phyloP scores from a whole-genome alignment of 2,113 vertebrate species.

The Baryphthengus martii region DNA sequence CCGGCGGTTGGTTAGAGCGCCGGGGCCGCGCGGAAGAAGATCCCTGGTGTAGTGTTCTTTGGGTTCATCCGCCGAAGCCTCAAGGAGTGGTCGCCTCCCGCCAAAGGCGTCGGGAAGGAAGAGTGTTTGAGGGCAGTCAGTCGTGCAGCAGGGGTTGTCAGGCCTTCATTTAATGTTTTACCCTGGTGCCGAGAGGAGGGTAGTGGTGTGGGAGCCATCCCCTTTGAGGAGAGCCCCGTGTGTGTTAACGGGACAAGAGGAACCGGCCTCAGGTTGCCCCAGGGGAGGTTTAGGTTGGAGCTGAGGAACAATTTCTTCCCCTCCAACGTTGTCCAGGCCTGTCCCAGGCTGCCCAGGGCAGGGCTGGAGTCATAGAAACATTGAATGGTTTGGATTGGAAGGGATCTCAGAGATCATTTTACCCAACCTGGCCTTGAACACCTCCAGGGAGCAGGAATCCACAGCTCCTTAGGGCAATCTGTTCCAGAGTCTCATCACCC shows the following conservation, averaged over 20 bases:
- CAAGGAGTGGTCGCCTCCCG: rapidly evolving
- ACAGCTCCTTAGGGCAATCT: too few species aligned
- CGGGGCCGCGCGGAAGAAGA: too few species aligned
- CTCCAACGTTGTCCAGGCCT: background rate
- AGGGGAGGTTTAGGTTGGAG: background rate
- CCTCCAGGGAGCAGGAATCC: too few species aligned
- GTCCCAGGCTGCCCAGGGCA: background rate
- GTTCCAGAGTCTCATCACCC: too few species aligned
- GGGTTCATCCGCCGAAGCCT: background rate
- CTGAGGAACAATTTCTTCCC: background rate
- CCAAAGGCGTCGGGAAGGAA: background rate
- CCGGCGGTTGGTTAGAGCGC: rapidly evolving
- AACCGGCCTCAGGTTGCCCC: background rate
- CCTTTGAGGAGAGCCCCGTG: background rate
- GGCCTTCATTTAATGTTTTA: rapidly evolving
- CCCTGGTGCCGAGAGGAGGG: background rate
- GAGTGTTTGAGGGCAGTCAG: too few species aligned
- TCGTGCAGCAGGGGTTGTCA: rapidly evolving
- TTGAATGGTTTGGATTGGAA: too few species aligned
- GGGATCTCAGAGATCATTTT: too few species aligned
- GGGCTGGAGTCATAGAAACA: too few species aligned
- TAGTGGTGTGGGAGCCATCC: background rate
- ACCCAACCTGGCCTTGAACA: too few species aligned
- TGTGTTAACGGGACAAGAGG: background rate
- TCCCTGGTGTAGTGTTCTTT: rapidly evolving